A percentile compares a stretch with the other conserved stretches of the same genome.
Evolutionary conservation across 1,140 invertebrate species (phyloP).

Genomic region (Drosophila kanapiae): DNA sequence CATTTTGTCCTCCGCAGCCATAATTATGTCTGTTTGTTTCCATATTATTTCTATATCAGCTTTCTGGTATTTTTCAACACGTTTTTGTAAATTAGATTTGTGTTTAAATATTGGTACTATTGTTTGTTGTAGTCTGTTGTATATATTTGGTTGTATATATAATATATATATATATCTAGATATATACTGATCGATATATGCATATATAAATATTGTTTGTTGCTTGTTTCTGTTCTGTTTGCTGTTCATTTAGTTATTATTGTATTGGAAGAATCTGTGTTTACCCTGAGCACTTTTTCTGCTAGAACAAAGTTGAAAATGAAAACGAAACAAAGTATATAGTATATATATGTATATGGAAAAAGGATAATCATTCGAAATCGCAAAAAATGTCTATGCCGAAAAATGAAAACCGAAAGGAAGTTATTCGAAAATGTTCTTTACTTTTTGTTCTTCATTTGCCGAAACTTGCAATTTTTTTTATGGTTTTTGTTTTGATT

Average conservation of each 20-base stretch:
- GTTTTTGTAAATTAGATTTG: constrained; percentile 59
- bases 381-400: constrained; percentile 48
- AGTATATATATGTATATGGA: constrained; percentile 1
- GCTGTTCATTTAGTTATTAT: constrained; percentile 69
- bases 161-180: constrained; percentile 45
- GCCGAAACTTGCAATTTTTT: constrained; percentile 74
- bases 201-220: constrained; percentile 75
- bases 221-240: constrained; percentile 19
- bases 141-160: constrained; percentile 55
- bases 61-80: constrained; percentile 28
- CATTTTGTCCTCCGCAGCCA: constrained; percentile 38
- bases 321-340: constrained; percentile 32
- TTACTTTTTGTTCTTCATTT: constrained; percentile 33
- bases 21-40: constrained; percentile 41
- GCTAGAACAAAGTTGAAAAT: constrained; percentile 70
- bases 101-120: constrained; percentile 75
- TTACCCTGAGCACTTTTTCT: constrained; percentile 83
- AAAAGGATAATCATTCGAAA: constrained; percentile 10
- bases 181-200: constrained; percentile 55
- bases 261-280: constrained; percentile 83
- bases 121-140: constrained; percentile 63
- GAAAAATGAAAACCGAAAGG: constrained; percentile 65
- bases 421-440: constrained; percentile 39
- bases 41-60: constrained; percentile 45
- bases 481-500: constrained; percentile 1